Evolutionary conservation across 2,113 vertebrate genomes (phyloP).

Genomic region (Sander lucioperca): DNA sequence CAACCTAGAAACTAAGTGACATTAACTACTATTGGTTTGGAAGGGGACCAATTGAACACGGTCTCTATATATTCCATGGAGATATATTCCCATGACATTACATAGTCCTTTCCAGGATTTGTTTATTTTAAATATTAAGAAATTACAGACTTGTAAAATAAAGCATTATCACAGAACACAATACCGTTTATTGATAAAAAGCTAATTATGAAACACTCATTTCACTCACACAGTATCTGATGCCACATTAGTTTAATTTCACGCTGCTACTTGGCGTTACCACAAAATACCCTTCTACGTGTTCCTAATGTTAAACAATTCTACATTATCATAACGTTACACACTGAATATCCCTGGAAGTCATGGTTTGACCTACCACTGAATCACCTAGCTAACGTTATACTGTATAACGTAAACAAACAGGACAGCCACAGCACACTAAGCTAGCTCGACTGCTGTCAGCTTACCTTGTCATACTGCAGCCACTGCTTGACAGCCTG

Average conservation of each 20-base stretch:
- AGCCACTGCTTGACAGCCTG: conserved; percentile 87
- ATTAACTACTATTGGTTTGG: not conserved
- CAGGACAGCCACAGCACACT: not conserved
- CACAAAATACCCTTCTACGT: not conserved
- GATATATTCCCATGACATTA: not conserved
- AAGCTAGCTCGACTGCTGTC: conserved; percentile 36
- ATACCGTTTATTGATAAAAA: not conserved
- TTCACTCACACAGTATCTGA: not conserved
- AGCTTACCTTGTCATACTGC: conserved; percentile 88
- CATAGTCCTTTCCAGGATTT: not conserved
- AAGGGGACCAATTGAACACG: not conserved
- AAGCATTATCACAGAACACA: not conserved
- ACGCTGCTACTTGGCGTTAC: not conserved
- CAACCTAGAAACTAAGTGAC: not conserved
- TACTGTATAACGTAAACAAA: not conserved
- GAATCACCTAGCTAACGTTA: too few relatives aligned
- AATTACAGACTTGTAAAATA: not conserved
- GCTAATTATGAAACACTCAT: too few relatives aligned
- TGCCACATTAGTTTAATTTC: not conserved
- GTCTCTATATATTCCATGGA: not conserved
- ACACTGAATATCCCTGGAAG: not conserved
- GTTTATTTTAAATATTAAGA: too few relatives aligned
- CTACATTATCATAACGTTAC: not conserved
- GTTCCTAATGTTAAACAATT: not conserved
- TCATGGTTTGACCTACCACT: not conserved